Conservation (phyloP, 1,140 invertebrate genomes). For the Campoletis sonorensis region DNA sequence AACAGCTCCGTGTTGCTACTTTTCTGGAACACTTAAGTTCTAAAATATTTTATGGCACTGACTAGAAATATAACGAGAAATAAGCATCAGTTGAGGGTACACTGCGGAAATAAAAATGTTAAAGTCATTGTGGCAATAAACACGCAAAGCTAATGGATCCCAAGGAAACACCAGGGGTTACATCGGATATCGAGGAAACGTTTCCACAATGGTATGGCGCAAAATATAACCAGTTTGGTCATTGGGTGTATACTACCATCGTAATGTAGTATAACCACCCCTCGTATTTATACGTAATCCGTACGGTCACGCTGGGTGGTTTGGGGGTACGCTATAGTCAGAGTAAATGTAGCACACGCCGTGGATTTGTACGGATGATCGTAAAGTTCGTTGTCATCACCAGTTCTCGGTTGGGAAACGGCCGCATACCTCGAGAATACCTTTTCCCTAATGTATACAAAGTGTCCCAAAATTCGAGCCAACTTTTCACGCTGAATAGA, state of each 20-base stretch:
- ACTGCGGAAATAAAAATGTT: neutral
- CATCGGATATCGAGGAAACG: conserved; percentile 16
- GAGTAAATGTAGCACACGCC: conserved; percentile 3
- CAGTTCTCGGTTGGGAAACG: neutral
- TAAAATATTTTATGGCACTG: too few relatives aligned
- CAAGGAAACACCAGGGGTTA: neutral
- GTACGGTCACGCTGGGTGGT: conserved; percentile 23
- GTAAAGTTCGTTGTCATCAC: conserved; percentile 44
- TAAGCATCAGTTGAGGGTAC: neutral
- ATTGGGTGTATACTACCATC: neutral
- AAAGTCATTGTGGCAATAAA: conserved; percentile 3
- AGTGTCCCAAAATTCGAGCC: neutral
- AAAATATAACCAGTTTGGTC: conserved; percentile 15
- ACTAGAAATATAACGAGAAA: too few relatives aligned
- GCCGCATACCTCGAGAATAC: neutral
- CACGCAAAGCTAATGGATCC: conserved; percentile 5
- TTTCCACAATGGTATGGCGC: neutral
- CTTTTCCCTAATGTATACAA: neutral
- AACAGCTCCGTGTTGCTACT: too few relatives aligned
- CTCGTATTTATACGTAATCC: conserved; percentile 46
- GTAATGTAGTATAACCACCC: conserved; percentile 25
- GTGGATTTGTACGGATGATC: conserved; percentile 41
- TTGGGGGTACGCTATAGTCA: neutral
- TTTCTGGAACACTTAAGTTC: too few relatives aligned
- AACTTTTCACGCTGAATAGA: neutral